These are phyloP conservation scores for Andrena bucephala DNA, from an alignment of 2,888 invertebrate species.

Conservation along the genomic window DNA sequence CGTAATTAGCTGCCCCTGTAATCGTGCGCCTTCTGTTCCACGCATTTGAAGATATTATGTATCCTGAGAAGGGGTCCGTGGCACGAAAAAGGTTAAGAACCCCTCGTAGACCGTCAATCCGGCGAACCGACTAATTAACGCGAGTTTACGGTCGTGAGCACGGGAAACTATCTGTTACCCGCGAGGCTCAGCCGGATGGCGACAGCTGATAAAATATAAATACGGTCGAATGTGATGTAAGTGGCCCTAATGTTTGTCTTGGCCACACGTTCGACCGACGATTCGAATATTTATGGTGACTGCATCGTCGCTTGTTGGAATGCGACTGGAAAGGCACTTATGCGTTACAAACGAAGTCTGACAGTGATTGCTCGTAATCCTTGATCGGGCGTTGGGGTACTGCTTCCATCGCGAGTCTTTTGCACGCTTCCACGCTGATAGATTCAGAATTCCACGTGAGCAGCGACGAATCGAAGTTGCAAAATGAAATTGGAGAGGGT, in stretches of 20 bases:
- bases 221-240: conserved; percentile 72
- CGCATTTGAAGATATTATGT: no score
- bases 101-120: conserved; percentile 21
- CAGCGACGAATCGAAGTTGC: no score
- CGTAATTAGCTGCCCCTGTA: no score
- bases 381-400: not conserved
- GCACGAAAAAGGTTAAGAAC: no score
- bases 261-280: conserved; percentile 63
- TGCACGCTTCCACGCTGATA: not conserved
- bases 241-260: conserved; percentile 79
- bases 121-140: conserved; percentile 39
- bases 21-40: no score
- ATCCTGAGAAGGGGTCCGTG: no score
- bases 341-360: conserved; percentile 3
- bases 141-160: conserved; percentile 30
- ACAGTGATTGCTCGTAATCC: conserved; percentile 26
- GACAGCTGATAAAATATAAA: conserved; percentile 82
- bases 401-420: not conserved
- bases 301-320: conserved; percentile 7
- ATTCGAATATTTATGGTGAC: conserved; percentile 34
- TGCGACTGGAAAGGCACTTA: conserved; percentile 3
- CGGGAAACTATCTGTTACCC: conserved; percentile 29
- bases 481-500: no score
- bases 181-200: conserved; percentile 47
- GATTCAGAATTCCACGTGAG: no score